These are phyloP conservation scores for Mayetiola destructor DNA, from an alignment of 2,888 invertebrate species.

Conservation along the genomic window DNA sequence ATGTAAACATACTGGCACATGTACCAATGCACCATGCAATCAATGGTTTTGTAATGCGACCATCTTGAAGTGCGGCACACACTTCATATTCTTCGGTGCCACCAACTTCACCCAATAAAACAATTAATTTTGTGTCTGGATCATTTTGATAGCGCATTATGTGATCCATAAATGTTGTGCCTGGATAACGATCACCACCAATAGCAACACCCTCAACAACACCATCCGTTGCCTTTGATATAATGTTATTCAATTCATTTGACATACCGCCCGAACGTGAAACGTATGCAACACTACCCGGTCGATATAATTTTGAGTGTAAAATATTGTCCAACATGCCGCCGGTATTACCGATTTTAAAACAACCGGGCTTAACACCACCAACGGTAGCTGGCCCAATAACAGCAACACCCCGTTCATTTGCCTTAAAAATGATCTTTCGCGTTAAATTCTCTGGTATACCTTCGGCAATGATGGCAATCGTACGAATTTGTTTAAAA, in stretches of 20 bases:
- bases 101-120: conserved; percentile 95
- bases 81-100: conserved; percentile 97
- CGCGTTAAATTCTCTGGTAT: conserved; percentile 98
- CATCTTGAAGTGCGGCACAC: conserved; percentile 67
- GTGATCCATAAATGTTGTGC: conserved; percentile 96
- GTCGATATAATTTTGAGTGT: conserved; percentile 89
- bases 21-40: conserved; percentile 99
- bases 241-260: conserved; percentile 95
- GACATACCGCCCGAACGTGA: conserved; percentile 99
- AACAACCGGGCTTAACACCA: conserved; percentile 95
- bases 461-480: conserved; percentile 98
- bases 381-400: conserved; percentile 95
- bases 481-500: conserved; percentile 85
- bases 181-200: conserved; percentile 94
- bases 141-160: conserved; percentile 71
- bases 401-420: conserved; percentile 68
- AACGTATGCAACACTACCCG: conserved; percentile 96
- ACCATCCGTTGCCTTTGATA: conserved; percentile 92
- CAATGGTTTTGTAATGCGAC: conserved; percentile 78
- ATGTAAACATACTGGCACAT: conserved; percentile 70
- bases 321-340: conserved; percentile 99
- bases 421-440: conserved; percentile 72
- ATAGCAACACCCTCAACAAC: conserved; percentile 97
- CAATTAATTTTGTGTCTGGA: conserved; percentile 81
- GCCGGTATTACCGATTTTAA: conserved; percentile 98